Base-by-base conservation (phyloP, 2,797 vertebrate genomes). In the Arctocebus calabarensis region DNA sequence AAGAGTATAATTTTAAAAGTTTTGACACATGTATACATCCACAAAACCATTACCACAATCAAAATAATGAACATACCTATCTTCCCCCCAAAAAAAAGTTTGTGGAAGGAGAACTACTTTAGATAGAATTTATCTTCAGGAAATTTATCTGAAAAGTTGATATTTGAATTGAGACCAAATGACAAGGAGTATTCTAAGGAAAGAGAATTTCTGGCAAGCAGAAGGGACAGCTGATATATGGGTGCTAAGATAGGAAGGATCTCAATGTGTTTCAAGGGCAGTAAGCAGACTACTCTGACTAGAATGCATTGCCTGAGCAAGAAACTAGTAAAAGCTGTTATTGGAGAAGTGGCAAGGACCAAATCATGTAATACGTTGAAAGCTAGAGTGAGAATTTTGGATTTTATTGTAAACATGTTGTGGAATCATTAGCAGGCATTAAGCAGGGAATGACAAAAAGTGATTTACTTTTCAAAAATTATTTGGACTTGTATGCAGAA, bases 381-480 rank as follows among this genome's bases (percentile, higher is more conserved):
- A 94, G 14, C 70, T 86, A 94, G 57, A 66, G 16, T 88, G 62
- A 87, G 32, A 88, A 71, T 93, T 87, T 75, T 57, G 9, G 16
- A 22, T 52, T 93, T 92, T 92, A 87, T 78, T 92, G 17, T 92
- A 55, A 92, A 86, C 34, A 55, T 82, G 64, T 27, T 74, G 3
- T 14, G 23, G n/a, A 89, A 61, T 55, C 27, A 32, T 64, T 81
- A 64, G 20, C 78, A 25, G 19, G 4, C 27, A 22, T 45, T 59
- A 84, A 89, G 8, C 7, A 84, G 40, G 29, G 27, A 84, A 2
- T 95, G 40, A 79, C 13, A 82, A 93, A n/a, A 75, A 66, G 34
- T 94, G 52, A 74, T 70, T 70, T 95, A 59, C 73, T 86, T 96
- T 94, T 82, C 40, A 66, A 78, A 95, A 85, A 29, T 74, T 52